Percentiles rank a stretch among this genome's conserved stretches.
These are phyloP conservation scores for Eublepharis macularius DNA, from an alignment of 2,113 vertebrate genomes.

Conservation along the genomic window DNA sequence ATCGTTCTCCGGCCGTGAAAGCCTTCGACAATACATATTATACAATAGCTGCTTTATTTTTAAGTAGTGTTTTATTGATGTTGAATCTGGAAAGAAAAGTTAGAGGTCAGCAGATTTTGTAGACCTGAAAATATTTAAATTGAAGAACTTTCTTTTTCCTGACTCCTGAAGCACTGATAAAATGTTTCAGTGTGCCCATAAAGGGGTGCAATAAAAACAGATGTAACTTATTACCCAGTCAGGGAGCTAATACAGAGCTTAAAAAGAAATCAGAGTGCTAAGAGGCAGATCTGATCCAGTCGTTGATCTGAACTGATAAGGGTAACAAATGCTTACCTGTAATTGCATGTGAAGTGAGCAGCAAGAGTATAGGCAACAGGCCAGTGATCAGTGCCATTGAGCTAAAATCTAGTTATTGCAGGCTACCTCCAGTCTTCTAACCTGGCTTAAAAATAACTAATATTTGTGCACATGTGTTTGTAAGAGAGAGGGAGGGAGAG, in stretches of 20 bases:
- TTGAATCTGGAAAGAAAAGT: neutral
- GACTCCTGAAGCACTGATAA: neutral
- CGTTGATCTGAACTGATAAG: neutral
- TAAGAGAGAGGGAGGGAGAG: too few species aligned
- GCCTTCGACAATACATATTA: too few species aligned
- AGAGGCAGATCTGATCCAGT: neutral
- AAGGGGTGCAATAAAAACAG: neutral
- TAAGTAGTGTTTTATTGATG: neutral
- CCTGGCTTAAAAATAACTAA: neutral
- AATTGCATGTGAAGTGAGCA: neutral
- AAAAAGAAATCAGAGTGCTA: neutral
- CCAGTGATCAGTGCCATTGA: neutral
- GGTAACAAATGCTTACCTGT: neutral
- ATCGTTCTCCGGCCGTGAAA: too few species aligned
- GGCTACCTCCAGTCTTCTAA: neutral
- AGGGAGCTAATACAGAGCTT: neutral
- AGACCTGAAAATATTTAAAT: neutral
- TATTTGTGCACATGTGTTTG: too few species aligned
- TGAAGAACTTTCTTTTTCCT: neutral
- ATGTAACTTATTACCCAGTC: neutral
- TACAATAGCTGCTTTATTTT: neutral
- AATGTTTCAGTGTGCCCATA: neutral
- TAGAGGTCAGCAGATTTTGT: neutral
- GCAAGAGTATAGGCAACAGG: neutral
- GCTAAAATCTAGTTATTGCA: neutral